phyloP scores from a whole-genome alignment of 2,888 invertebrate species.

The Thecocarcelia acutangulata region DNA sequence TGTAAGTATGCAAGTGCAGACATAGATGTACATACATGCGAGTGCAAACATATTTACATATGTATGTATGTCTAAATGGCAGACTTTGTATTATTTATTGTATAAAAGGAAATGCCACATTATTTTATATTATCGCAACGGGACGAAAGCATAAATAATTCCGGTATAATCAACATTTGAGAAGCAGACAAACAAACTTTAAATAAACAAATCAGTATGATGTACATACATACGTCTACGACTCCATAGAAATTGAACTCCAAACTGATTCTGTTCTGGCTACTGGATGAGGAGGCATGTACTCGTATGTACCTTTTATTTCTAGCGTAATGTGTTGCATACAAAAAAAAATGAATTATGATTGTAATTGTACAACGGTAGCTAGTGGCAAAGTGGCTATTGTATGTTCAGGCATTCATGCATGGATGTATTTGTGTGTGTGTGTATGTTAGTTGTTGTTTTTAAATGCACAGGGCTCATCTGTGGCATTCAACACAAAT shows the following conservation, averaged over 20 bases:
- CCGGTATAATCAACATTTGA: slow-evolving; percentile 26
- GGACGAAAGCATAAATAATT: slow-evolving; percentile 29
- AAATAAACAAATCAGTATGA: slow-evolving; percentile 45
- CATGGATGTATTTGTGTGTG: background rate
- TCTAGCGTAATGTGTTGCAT: too few species aligned
- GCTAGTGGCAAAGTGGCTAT: slow-evolving; percentile 2
- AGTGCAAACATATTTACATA: too few species aligned
- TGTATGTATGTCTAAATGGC: background rate
- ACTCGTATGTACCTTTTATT: too few species aligned
- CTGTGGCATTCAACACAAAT: slow-evolving; percentile 63
- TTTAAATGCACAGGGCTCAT: slow-evolving; percentile 32
- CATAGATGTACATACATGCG: too few species aligned
- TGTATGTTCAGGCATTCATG: background rate
- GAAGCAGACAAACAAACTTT: slow-evolving; percentile 18
- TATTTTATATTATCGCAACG: slow-evolving; percentile 37
- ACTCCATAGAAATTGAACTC: slow-evolving; percentile 36
- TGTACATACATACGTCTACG: background rate
- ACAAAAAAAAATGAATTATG: too few species aligned
- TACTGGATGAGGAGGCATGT: slow-evolving; percentile 9
- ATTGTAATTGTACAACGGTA: too few species aligned
- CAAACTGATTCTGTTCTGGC: slow-evolving; percentile 22
- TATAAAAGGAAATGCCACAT: slow-evolving; percentile 38
- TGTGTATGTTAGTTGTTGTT: background rate
- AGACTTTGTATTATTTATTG: background rate
- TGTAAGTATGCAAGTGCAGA: too few species aligned